Evolutionary conservation across 2,888 invertebrate species (phyloP), one percentile per base, ranked within the genome.

Genomic region (Syrista parreyssii): DNA sequence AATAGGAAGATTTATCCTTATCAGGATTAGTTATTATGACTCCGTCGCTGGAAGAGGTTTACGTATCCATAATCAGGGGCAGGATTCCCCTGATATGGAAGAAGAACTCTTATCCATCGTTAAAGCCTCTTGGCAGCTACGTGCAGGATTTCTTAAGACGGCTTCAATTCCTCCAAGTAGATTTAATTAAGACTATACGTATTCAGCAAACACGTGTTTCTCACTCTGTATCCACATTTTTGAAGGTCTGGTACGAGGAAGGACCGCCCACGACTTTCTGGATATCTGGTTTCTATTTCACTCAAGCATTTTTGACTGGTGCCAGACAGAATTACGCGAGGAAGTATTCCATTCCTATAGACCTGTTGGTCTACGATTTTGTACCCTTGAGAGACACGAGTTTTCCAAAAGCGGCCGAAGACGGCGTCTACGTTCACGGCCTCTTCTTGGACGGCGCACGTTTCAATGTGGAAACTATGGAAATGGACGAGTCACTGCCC

Each of bases 241-340:
- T 86, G 89, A 86, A 96, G 96, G 93, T 94, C 84, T 98, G 98
- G 98, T 97, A 94, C 89, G 94, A 95, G 71, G 89, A 94, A 76
- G 97, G 97, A 0, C 96, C 97, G 9, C 98, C 98, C 0, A 85
- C 93, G 0, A 94, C 96, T 69, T 98, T 96, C 92, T 98, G 98
- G 98, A 90, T 98, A 68, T 97, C 98, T 1, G 98, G 98, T 0
- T 98, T 98, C 92, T 98, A 95, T 93, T 98, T 98, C 91, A 98
- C 98, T 0, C 98, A 98, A 91, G 98, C 98, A 9, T 98, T 98
- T 92, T 93, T 98, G 77, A 98, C 98, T 11, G 98, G 98, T 4
- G 97, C 97, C 4, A 97, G 97, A 90, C 98, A 98, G 92, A 98
- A 98, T 92, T 98, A 95, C 92, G 98, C 98, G 11, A 94, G 98